Base-by-base conservation (phyloP, 2,797 vertebrate species). In the Mormyrus proboscirostris region DNA sequence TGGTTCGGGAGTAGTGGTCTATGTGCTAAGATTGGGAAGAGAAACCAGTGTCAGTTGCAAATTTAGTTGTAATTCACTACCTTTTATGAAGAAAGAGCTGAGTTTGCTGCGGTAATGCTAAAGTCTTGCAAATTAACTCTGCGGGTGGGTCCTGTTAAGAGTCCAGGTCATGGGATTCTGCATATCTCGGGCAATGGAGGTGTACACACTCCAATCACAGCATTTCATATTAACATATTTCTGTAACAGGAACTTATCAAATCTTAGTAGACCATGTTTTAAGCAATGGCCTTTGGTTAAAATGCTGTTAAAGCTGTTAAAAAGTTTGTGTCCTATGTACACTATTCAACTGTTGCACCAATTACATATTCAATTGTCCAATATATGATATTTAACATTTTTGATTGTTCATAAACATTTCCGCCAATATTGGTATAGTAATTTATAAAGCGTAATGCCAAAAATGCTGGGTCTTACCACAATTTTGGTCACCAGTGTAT, bases 1-100 rank as follows among this genome's bases (percentile, higher is more conserved):
- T 99, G 73, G 97, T 98, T 91, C 97, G 96, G 92, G 98, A 99
- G 94, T 99, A 99, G 93, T 98, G 96, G 92, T 99, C 98, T 89
- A 96, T 93, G 86, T 98, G 97, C 98, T 99, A 91, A 90, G 91
- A 89, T 55, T 65, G 90, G 83, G 90, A 93, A 79, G 88, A 22
- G 91, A 50, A 50, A 22, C 16, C 82, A 50, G 82, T 2, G n/a
- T 84, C 8, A 10, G 47, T 50, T 8, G 19, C 19, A n/a, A 25
- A 16, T 84, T 50, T 10, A 10, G n/a, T 22, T 0, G 82, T 10
- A 22, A 47, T 50, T 49, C 9, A 6, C 1, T 22, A 47, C 47
- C 8, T 50, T 44, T 79, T 3, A 38, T 41, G 69, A 16, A 47
- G 9, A 14, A 84, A 47, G 7, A 84, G 41, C n/a, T n/a, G 4